Base-by-base conservation (phyloP, 2,888 invertebrate genomes). In the Ariolimax columbianus region DNA sequence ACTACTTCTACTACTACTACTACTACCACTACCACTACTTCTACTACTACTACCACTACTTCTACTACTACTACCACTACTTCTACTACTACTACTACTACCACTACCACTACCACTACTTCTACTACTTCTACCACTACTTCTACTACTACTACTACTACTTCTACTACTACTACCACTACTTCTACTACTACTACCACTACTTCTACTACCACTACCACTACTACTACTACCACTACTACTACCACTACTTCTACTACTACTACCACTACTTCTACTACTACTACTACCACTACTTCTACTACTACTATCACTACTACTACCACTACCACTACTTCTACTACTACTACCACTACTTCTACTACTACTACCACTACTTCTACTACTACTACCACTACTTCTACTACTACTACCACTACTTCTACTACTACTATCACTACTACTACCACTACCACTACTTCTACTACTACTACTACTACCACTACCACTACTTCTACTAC, bases 351-450 rank as follows among this genome's bases (percentile, higher is more conserved):
- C 66, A 80, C 80, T 80, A 68, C 80, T 80, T 47, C 80, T 80
- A 68, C 80, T 68, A 68, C 80, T 80, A 68, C 68, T 80, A 68
- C 80, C 66, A 68, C 80, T 68, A 68, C 80, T 68, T 47, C 68
- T 80, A 43, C 80, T 80, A 43, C 80, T 80, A 68, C 80, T 80
- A 80, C 80, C 66, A 43, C 80, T 80, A 80, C 80, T 80, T 66
- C 80, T 80, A 80, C 80, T 80, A 80, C 80, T 80, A 66, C 80
- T 80, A 80, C 80, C 66, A 66, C 80, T 80, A 66, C 80, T 80
- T 23, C 66, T 80, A 9, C 68, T 80, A 68, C 80, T 80, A 66
- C 80, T 66, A 68, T 11, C 66, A 80, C 80, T 80, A 66, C 80
- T 68, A 80, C 80, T 68, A 80, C 80, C 26, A 80, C 68, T 80